phyloP scores from a whole-genome alignment of 2,888 invertebrate genomes.

The Ormia ochracea region DNA sequence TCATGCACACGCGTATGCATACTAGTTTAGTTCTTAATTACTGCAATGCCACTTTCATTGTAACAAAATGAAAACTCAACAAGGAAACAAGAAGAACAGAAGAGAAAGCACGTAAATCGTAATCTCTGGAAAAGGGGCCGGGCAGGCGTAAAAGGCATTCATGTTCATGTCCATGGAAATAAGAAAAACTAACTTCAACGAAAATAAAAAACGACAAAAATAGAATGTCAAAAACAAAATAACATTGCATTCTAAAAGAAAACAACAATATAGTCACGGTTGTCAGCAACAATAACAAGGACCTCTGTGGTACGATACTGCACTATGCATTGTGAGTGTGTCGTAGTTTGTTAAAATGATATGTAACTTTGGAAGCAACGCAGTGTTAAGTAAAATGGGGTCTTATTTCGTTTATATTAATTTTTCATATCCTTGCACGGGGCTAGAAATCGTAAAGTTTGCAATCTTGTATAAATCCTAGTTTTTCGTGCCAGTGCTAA shows the following conservation, averaged over 20 bases:
- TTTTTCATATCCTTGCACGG: too few relatives aligned
- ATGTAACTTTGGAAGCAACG: background rate
- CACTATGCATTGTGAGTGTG: background rate
- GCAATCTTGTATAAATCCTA: too few relatives aligned
- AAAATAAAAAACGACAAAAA: slow-evolving; percentile 12
- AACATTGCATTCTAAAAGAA: slow-evolving; percentile 47
- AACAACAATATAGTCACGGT: background rate
- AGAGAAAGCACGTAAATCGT: slow-evolving; percentile 28
- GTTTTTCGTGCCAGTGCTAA: too few relatives aligned
- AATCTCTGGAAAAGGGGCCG: background rate
- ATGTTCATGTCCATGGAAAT: slow-evolving; percentile 44
- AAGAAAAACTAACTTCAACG: background rate
- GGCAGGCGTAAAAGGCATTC: background rate
- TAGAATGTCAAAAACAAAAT: slow-evolving; percentile 52
- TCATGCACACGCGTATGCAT: background rate
- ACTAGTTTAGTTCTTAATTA: too few relatives aligned
- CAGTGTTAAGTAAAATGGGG: too few relatives aligned
- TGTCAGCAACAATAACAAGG: slow-evolving; percentile 19
- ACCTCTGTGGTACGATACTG: background rate
- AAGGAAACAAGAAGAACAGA: background rate
- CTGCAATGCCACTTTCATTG: slow-evolving; percentile 17
- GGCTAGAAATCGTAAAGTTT: too few relatives aligned
- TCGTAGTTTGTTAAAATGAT: background rate
- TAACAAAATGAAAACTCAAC: background rate
- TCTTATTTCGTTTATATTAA: too few relatives aligned